phyloP scores from a whole-genome alignment of 2,113 vertebrate species.

The Lamprologus sp. region DNA sequence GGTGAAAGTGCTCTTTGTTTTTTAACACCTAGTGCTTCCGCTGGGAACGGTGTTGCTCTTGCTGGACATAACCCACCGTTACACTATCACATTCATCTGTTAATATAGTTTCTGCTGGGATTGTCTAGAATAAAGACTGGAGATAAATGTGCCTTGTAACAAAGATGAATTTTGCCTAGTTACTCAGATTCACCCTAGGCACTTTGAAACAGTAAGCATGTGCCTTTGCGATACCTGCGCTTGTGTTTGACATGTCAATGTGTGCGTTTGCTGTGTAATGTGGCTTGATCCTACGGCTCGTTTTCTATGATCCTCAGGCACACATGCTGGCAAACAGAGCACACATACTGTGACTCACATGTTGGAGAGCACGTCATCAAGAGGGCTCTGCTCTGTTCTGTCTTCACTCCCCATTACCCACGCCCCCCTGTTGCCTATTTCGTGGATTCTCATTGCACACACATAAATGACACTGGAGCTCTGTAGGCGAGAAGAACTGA shows the following conservation, averaged over 20 bases:
- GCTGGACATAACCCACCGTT: not conserved
- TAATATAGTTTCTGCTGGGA: not conserved
- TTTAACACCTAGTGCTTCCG: not conserved
- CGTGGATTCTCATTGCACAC: not conserved
- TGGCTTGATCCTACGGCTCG: not conserved
- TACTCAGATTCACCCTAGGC: not conserved
- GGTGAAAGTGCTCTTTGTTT: not conserved
- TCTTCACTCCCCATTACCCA: conserved; percentile 42
- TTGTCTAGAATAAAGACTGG: not conserved
- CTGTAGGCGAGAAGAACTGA: conserved; percentile 31
- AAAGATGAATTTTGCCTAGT: not conserved
- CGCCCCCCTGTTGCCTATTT: conserved; percentile 19
- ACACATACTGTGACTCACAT: conserved; percentile 14
- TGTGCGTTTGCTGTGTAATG: not conserved
- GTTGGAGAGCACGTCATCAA: conserved; percentile 7
- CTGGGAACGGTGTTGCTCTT: not conserved
- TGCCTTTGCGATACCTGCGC: not conserved
- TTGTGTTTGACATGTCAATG: not conserved
- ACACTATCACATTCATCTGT: not conserved
- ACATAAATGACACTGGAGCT: conserved; percentile 21
- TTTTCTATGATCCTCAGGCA: not conserved
- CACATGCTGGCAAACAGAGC: not conserved
- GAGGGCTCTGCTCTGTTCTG: not conserved
- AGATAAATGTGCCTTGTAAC: not conserved
- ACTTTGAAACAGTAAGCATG: not conserved